Conservation (phyloP, 2,797 vertebrate genomes). For the Peromyscus eremicus region DNA sequence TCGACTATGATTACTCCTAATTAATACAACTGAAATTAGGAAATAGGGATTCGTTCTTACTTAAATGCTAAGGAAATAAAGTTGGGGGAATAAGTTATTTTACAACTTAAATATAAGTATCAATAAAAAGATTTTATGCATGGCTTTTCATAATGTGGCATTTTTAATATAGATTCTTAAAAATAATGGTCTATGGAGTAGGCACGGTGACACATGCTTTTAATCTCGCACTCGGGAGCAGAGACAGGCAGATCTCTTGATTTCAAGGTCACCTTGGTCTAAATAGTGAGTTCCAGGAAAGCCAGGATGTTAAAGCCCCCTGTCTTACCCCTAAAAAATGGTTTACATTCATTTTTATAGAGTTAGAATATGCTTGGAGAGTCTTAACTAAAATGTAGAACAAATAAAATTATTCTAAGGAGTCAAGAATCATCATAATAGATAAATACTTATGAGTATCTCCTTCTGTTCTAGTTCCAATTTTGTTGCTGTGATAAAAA, state of each 20-base stretch:
- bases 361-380: not conserved
- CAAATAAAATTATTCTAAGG: not conserved
- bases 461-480: not conserved
- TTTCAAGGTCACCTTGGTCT: not conserved
- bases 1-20: not conserved
- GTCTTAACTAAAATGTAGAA: conserved; percentile 35
- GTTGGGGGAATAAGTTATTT: not conserved
- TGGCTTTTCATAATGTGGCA: not conserved
- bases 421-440: conserved; percentile 11
- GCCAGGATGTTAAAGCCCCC: not conserved
- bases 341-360: not conserved
- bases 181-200: not conserved
- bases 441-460: not conserved
- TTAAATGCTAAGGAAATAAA: not conserved
- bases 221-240: not conserved
- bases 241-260: not conserved
- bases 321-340: not conserved
- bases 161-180: not conserved
- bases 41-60: not conserved
- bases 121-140: not conserved
- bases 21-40: not conserved
- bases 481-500: not conserved
- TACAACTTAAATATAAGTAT: conserved; percentile 27
- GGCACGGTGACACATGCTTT: not conserved
- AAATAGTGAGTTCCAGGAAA: not conserved